phyloP scores from a whole-genome alignment of 2,113 vertebrate species.

The Amazona vittata region DNA sequence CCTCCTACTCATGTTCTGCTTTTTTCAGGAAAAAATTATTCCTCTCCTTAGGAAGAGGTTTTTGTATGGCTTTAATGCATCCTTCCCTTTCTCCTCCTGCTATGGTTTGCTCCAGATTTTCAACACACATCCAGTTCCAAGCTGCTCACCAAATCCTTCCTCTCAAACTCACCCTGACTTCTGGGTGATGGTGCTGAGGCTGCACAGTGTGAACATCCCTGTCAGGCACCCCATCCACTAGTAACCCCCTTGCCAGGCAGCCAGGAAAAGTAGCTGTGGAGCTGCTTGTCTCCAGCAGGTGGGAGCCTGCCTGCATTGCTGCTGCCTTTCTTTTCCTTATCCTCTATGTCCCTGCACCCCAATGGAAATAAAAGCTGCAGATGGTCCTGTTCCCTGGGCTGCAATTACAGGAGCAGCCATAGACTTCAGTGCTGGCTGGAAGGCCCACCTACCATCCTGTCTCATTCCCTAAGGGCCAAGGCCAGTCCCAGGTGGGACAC shows the following conservation, averaged over 20 bases:
- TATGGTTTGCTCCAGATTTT: not conserved
- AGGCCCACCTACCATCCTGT: not conserved
- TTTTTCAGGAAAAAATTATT: not conserved
- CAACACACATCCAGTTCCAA: not conserved
- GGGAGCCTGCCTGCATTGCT: not conserved
- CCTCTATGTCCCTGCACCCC: not conserved
- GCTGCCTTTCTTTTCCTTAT: not conserved
- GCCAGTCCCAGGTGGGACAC: not conserved
- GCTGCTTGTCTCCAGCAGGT: constrained; percentile 20
- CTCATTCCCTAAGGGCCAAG: not conserved
- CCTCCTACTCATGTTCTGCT: not conserved
- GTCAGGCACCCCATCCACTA: not conserved
- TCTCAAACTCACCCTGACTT: accelerated
- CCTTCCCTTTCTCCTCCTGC: not conserved
- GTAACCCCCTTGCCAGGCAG: not conserved
- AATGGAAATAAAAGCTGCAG: not conserved
- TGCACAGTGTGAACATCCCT: not conserved
- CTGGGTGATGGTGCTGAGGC: accelerated
- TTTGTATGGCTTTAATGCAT: not conserved
- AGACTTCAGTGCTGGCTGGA: not conserved
- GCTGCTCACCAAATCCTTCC: not conserved
- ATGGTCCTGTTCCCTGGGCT: not conserved
- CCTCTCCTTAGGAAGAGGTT: not conserved
- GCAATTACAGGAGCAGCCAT: not conserved
- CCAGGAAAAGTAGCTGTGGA: not conserved